These are phyloP conservation scores for Sepiola atlantica DNA, from an alignment of 2,888 invertebrate species.

Conservation along the genomic window DNA sequence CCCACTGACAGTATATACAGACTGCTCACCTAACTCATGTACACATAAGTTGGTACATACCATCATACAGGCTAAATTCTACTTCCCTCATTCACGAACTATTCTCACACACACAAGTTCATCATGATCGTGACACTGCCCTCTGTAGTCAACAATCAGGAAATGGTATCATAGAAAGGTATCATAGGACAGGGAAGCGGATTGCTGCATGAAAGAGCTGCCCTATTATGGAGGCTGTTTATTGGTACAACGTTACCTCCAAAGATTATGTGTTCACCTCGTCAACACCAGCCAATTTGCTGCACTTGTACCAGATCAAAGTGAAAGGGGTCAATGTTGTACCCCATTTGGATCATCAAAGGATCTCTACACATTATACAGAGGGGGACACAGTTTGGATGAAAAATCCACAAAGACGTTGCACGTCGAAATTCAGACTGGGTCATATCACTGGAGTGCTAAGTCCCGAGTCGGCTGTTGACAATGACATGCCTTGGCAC, in stretches of 20 bases:
- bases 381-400: neutral
- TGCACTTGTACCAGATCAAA: neutral
- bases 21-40: too few relatives aligned
- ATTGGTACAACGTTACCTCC: neutral
- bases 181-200: too few relatives aligned
- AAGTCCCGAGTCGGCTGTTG: neutral
- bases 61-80: too few relatives aligned
- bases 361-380: neutral
- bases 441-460: neutral
- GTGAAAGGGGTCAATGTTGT: neutral
- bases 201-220: neutral
- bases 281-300: neutral
- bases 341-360: neutral
- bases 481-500: neutral
- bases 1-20: too few relatives aligned
- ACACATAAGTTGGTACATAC: too few relatives aligned
- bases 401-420: neutral
- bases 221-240: neutral
- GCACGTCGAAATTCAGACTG: neutral
- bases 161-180: too few relatives aligned
- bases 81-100: too few relatives aligned
- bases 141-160: too few relatives aligned
- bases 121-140: too few relatives aligned
- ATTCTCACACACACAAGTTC: too few relatives aligned
- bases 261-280: neutral